A percentile compares a stretch with the other conserved stretches of the same genome.
phyloP scores from a whole-genome alignment of 2,888 invertebrate species.

The Synanthedon vespiformis region DNA sequence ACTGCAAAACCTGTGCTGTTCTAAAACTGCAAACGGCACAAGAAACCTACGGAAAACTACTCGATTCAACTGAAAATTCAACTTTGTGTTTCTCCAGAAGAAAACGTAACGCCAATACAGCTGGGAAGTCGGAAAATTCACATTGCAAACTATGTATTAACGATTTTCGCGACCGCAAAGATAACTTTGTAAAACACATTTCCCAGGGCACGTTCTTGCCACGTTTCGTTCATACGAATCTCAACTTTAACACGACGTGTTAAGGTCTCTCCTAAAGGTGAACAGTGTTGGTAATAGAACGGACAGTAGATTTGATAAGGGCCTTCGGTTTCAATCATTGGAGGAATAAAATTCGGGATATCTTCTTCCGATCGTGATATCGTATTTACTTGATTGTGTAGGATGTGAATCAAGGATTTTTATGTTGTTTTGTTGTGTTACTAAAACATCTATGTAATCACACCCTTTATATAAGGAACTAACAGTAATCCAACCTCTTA shows the following conservation, averaged over 20 bases:
- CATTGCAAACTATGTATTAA: conserved; percentile 15
- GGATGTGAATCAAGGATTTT: too few species aligned
- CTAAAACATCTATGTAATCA: too few species aligned
- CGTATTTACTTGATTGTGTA: conserved; percentile 29
- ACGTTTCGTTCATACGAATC: conserved; percentile 7
- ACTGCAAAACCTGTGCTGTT: conserved; percentile 13
- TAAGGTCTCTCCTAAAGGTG: conserved; percentile 2
- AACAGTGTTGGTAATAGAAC: conserved; percentile 4
- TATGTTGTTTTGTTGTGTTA: too few species aligned
- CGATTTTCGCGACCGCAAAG: conserved; percentile 10
- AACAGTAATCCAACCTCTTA: too few species aligned
- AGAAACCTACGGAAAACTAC: conserved; percentile 18
- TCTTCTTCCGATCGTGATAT: conserved; percentile 26
- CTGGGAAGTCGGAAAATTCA: conserved; percentile 15
- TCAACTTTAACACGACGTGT: conserved; percentile 7
- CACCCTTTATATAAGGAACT: too few species aligned
- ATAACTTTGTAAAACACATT: conserved; percentile 14
- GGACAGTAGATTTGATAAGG: conserved; percentile 25
- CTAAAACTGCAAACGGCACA: conserved; percentile 19
- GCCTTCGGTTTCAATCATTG: conserved; percentile 45
- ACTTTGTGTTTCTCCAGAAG: conserved; percentile 21
- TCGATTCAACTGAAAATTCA: conserved; percentile 18
- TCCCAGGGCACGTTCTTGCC: conserved; percentile 4
- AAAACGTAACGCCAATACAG: conserved; percentile 15
- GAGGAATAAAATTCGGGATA: conserved; percentile 32